phyloP scores from a whole-genome alignment of 1,140 invertebrate genomes.

The Ladona fulva region DNA sequence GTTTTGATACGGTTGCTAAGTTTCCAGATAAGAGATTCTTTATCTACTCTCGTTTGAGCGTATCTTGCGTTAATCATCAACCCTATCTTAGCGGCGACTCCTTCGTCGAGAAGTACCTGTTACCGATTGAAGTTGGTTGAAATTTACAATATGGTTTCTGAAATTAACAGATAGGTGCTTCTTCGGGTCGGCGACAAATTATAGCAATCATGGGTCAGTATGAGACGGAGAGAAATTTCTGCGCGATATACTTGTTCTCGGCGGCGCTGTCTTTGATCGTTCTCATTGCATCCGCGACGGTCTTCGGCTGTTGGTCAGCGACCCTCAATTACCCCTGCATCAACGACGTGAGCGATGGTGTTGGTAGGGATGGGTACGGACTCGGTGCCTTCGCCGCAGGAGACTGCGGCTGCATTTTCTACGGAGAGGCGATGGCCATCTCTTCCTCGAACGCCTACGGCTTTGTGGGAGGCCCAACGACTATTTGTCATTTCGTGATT shows the following conservation, averaged over 20 bases:
- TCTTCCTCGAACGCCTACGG: constrained; percentile 38
- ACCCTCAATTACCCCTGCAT: constrained; percentile 3
- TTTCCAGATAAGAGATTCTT: too few species aligned
- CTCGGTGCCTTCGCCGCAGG: constrained; percentile 31
- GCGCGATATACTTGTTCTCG: not conserved
- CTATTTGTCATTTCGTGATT: constrained; percentile 49
- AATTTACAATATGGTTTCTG: too few species aligned
- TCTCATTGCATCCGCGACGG: not conserved
- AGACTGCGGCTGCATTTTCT: constrained; percentile 57
- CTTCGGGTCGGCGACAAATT: too few species aligned
- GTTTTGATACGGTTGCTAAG: too few species aligned
- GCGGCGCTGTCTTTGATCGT: not conserved
- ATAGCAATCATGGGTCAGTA: not conserved
- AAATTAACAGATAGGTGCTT: too few species aligned
- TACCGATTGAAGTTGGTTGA: too few species aligned
- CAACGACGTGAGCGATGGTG: not conserved
- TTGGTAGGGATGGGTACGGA: not conserved
- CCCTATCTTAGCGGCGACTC: too few species aligned
- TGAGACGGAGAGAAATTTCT: not conserved
- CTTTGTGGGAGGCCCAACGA: constrained; percentile 54
- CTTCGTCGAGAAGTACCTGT: too few species aligned
- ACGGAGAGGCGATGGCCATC: constrained; percentile 36
- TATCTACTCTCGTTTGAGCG: too few species aligned
- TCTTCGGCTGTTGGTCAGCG: not conserved
- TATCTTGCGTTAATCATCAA: too few species aligned